Percentiles rank a stretch among this genome's conserved stretches.
Evolutionary conservation across 2,797 vertebrate species (phyloP).

Genomic region (Enteromius unitaeniatus): DNA sequence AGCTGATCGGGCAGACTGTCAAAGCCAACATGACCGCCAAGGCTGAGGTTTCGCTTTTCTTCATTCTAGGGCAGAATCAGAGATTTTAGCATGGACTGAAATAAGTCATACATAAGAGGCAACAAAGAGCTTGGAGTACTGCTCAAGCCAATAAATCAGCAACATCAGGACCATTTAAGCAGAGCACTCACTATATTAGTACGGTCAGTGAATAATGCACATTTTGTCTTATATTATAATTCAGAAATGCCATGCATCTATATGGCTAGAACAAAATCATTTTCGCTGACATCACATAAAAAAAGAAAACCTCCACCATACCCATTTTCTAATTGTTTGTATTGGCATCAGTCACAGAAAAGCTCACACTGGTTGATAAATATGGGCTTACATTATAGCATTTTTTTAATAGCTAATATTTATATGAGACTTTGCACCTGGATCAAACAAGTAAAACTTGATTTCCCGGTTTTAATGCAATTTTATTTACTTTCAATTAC

Average conservation of each 20-base stretch:
- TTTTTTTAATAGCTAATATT: neutral
- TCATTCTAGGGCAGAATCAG: conserved; percentile 80
- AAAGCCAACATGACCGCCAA: conserved; percentile 97
- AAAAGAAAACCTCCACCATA: neutral
- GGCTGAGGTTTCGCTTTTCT: conserved; percentile 89
- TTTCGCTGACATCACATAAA: neutral
- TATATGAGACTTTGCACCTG: neutral
- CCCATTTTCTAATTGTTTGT: neutral
- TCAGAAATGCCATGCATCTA: neutral
- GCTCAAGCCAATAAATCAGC: neutral
- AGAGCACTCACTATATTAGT: neutral
- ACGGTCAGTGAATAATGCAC: neutral
- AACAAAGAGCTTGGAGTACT: neutral
- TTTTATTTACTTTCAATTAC: neutral
- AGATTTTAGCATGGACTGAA: neutral
- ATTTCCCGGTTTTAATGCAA: neutral
- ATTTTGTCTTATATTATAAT: neutral
- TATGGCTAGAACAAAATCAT: neutral
- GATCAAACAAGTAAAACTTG: neutral
- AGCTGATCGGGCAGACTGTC: conserved; percentile 98
- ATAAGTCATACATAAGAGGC: neutral
- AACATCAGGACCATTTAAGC: neutral
- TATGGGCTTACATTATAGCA: neutral
- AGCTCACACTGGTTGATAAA: neutral
- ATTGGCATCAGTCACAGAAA: neutral